Evolutionary conservation across 2,113 vertebrate genomes (phyloP), one percentile per base, ranked within the genome.

Genomic region (Prunella himalayana): DNA sequence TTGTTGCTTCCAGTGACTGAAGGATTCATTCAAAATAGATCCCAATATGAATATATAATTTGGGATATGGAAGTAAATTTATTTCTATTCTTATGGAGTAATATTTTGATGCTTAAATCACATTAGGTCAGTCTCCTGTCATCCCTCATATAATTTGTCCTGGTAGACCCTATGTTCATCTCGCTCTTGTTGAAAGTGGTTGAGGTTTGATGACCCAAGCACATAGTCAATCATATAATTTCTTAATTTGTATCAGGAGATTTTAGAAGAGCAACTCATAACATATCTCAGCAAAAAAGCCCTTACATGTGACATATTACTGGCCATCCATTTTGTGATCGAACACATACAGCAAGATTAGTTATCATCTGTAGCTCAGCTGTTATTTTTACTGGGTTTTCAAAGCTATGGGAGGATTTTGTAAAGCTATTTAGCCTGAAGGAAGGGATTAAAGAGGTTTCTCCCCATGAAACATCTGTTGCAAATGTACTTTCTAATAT

Each of bases 361-460:
- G 93, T 95, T 92, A 90, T 97, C 91, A 97, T 94, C 95, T 94
- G 90, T 90, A 93, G 85, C 86, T 97, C 94, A 95, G 95, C 86
- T 95, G 91, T 93, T 96, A 91, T 95, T 96, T 97, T 97, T 95
- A 85, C 92, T 72, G 66, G 57, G 88, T 91, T 97, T 95, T 96
- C 92, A 95, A 96, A 97, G 92, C 92, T 54, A 69, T 57, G 42
- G 88, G 83, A 97, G 93, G 96, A 97, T 96, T 97, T 94, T 92
- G 96, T 90, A 96, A 97, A 97, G 94, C 96, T 96, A 94, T 96
- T 96, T 96, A 95, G 95, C 78, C 93, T 90, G 93, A 95, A 92
- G 92, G 90, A 95, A 96, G 51, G 76, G 96, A 96, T 97, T 97
- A 96, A 94, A 95, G 57, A 95, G 96, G 88, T 95, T 95, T 95